Percentiles rank a stretch among this genome's conserved stretches.
These are phyloP conservation scores for Pygocentrus nattereri DNA, from an alignment of 2,797 vertebrate genomes.

Conservation along the genomic window DNA sequence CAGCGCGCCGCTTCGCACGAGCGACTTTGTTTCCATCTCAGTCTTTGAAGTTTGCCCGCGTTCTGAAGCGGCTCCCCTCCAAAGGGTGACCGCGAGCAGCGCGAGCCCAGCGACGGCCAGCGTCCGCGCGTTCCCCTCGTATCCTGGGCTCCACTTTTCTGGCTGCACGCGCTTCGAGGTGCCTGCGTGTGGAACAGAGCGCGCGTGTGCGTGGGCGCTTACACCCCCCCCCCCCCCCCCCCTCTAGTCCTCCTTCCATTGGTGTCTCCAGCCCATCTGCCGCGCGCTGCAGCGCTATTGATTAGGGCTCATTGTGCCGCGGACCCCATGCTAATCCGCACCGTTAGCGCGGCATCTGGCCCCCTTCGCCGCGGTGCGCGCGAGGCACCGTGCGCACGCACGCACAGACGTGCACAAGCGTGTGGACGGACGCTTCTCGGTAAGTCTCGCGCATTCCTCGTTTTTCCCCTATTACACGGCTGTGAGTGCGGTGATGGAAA, in stretches of 20 bases:
- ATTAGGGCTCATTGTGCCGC: conserved; percentile 84
- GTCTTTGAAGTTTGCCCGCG: too few species aligned
- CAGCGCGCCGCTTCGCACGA: too few species aligned
- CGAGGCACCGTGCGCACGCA: not conserved
- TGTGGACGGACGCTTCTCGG: conserved; percentile 50
- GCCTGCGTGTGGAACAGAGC: conserved; percentile 25
- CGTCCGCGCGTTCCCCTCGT: too few species aligned
- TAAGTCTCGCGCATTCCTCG: conserved; percentile 75
- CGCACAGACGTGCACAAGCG: not conserved
- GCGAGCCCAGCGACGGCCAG: too few species aligned
- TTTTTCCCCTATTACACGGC: conserved; percentile 28
- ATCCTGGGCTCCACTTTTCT: too few species aligned
- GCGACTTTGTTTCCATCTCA: too few species aligned
- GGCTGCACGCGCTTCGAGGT: not conserved
- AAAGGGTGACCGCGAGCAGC: too few species aligned
- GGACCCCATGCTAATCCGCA: conserved; percentile 88
- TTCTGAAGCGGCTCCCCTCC: too few species aligned
- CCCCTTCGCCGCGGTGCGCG: conserved; percentile 54
- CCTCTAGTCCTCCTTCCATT: conserved; percentile 61
- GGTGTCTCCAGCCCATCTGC: conserved; percentile 85
- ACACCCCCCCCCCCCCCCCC: conserved; percentile 45
- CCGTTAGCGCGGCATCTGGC: conserved; percentile 81
- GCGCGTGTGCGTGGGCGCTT: conserved; percentile 38
- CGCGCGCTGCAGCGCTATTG: conserved; percentile 84
- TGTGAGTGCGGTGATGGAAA: not conserved